Conservation (phyloP, 2,113 vertebrate genomes). For the Setophaga coronata region DNA sequence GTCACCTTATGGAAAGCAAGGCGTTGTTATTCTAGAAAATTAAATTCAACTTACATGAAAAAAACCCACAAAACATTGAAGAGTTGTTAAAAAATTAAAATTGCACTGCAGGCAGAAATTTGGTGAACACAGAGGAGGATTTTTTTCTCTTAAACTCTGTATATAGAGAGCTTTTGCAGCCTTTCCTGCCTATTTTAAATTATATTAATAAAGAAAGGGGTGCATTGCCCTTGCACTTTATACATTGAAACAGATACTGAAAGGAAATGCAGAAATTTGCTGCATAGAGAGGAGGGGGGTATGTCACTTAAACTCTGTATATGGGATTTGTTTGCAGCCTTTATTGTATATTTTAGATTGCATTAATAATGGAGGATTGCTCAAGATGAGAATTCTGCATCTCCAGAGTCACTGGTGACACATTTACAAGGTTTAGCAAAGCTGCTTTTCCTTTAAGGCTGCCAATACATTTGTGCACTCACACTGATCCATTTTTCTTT, state of each 20-base stretch:
- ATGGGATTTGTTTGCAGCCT: not conserved
- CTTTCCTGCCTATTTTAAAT: not conserved
- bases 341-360: not conserved
- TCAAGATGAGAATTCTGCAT: not conserved
- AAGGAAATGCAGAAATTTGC: not conserved
- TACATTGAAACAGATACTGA: not conserved
- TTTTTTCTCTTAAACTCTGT: not conserved
- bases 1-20: not conserved
- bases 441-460: slow-evolving; percentile 46
- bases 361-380: not conserved
- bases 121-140: not conserved
- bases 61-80: not conserved
- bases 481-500: slow-evolving; percentile 57
- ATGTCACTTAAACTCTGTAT: not conserved
- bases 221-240: not conserved
- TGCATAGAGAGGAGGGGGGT: not conserved
- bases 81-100: not conserved
- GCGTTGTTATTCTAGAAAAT: not conserved
- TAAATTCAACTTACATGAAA: not conserved
- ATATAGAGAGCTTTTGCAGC: not conserved
- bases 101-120: not conserved
- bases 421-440: not conserved
- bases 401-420: not conserved
- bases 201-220: not conserved
- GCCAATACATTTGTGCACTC: slow-evolving; percentile 17